Conservation (phyloP, 2,888 invertebrate species). For the Mesorhabditis sp. region DNA sequence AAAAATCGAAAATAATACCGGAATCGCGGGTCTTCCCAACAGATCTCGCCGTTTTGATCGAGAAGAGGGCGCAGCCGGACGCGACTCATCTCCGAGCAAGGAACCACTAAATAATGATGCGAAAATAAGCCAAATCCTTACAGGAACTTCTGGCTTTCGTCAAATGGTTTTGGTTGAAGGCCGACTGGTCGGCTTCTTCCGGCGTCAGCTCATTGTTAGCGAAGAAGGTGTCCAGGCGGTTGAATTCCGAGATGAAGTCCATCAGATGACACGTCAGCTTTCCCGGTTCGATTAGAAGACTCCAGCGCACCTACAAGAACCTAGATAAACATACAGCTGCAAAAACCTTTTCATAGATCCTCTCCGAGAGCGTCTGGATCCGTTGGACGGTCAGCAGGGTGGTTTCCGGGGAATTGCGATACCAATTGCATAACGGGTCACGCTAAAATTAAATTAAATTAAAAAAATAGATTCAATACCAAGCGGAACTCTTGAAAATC, state of each 20-base stretch:
- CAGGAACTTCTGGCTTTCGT: slow-evolving; percentile 40
- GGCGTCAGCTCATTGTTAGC: slow-evolving; percentile 34
- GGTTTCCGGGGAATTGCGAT: slow-evolving; percentile 26
- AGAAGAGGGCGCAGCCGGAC: slow-evolving; percentile 19
- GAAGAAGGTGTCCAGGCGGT: slow-evolving; percentile 46
- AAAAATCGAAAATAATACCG: background rate
- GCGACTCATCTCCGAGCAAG: slow-evolving; percentile 31
- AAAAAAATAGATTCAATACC: slow-evolving; percentile 11
- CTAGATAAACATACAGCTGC: background rate
- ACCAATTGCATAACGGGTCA: slow-evolving; percentile 42
- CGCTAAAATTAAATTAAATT: slow-evolving; percentile 15
- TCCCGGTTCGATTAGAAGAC: slow-evolving; percentile 49
- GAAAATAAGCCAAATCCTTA: background rate
- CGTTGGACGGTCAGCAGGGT: slow-evolving; percentile 29
- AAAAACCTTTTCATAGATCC: slow-evolving; percentile 21
- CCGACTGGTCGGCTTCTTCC: slow-evolving; percentile 39
- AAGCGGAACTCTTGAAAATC: slow-evolving; percentile 31
- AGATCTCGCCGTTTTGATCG: slow-evolving; percentile 1
- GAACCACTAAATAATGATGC: slow-evolving; percentile 17
- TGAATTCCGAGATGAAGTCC: slow-evolving; percentile 45
- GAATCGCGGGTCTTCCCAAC: background rate
- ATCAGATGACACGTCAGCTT: slow-evolving; percentile 47
- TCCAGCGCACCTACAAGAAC: slow-evolving; percentile 38
- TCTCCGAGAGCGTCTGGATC: slow-evolving; percentile 28
- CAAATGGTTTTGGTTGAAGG: slow-evolving; percentile 46